These are phyloP conservation scores for Pristionchus japonicus DNA, from an alignment of 2,888 invertebrate genomes.

Conservation along the genomic window DNA sequence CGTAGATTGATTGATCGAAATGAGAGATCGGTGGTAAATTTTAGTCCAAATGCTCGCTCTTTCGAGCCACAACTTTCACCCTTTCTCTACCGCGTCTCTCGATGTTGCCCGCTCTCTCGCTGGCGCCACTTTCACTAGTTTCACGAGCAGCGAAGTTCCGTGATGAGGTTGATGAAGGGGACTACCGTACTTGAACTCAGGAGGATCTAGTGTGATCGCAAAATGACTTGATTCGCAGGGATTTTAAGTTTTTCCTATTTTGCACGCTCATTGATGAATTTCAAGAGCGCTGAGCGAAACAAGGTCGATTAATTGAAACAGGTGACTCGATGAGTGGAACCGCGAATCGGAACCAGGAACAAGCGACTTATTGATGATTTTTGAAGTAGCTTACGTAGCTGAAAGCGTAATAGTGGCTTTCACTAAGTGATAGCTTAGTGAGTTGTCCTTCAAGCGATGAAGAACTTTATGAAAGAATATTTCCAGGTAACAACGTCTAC, in stretches of 20 bases:
- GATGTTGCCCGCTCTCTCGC: not conserved
- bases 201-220: not conserved
- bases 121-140: constrained; percentile 36
- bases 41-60: not conserved
- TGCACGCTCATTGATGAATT: not conserved
- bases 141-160: no score
- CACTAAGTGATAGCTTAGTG: no score
- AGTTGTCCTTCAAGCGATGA: no score
- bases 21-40: not conserved
- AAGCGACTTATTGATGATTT: not conserved
- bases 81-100: not conserved
- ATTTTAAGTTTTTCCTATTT: no score
- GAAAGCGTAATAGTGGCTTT: no score
- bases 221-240: not conserved
- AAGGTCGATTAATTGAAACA: not conserved
- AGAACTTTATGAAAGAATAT: no score
- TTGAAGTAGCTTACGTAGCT: not conserved
- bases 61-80: not conserved
- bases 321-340: not conserved
- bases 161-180: no score
- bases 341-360: not conserved
- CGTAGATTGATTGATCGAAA: not conserved
- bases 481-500: constrained; percentile 72
- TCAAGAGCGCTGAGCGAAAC: not conserved
- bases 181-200: not conserved